These are phyloP conservation scores for Cosmorhoe ocellata DNA, from an alignment of 2,888 invertebrate species.

Conservation along the genomic window DNA sequence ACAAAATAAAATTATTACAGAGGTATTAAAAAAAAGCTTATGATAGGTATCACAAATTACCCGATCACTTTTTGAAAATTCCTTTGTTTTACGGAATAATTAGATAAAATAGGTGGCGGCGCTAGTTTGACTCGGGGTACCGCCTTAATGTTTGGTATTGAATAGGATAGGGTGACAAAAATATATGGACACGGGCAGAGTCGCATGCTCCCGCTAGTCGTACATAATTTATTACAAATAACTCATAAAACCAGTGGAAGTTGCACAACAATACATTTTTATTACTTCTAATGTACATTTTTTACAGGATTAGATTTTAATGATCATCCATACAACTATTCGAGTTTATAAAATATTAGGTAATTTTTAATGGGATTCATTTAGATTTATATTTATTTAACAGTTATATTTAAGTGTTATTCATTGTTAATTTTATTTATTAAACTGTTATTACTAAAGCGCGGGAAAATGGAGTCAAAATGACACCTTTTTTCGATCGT, in stretches of 20 bases:
- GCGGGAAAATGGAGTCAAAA: conserved; percentile 8
- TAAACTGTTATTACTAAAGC: conserved; percentile 24
- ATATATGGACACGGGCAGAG: not conserved
- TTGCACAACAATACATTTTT: conserved; percentile 51
- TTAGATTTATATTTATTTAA: conserved; percentile 53
- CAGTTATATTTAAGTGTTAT: conserved; percentile 32
- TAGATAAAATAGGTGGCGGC: no score
- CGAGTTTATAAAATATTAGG: conserved; percentile 56
- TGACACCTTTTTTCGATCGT: conserved; percentile 7
- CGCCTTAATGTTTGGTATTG: no score
- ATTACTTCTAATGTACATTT: conserved; percentile 51
- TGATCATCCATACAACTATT: conserved; percentile 51
- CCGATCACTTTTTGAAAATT: no score
- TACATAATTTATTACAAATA: conserved; percentile 73
- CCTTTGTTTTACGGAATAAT: no score
- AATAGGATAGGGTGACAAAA: no score
- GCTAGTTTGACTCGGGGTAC: no score
- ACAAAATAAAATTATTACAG: no score
- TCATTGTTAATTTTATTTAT: conserved; percentile 34
- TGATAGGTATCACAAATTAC: no score
- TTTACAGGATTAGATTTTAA: conserved; percentile 73
- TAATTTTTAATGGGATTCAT: conserved; percentile 63
- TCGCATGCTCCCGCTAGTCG: conserved; percentile 9
- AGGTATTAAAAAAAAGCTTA: no score
- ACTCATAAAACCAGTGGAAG: conserved; percentile 51